phyloP scores from a whole-genome alignment of 2,113 vertebrate genomes.

The Indri indri region DNA sequence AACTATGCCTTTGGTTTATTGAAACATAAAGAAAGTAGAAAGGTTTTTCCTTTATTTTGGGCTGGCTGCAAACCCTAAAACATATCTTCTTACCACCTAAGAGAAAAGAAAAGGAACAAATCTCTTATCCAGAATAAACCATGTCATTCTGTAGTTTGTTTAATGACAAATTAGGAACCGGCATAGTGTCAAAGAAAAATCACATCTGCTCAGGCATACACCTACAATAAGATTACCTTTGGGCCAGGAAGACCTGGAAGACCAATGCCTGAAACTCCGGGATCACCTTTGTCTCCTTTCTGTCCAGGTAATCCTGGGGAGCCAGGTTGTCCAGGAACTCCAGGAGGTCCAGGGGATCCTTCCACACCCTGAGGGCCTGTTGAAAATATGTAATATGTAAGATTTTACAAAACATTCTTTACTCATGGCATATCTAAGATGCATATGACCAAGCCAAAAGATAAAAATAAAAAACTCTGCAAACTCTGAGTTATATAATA shows the following conservation, averaged over 20 bases:
- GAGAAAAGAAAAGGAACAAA: neutral
- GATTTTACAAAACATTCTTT: conserved; percentile 40
- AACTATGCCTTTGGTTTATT: conserved; percentile 11
- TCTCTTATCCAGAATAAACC: neutral
- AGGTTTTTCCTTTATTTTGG: rapidly evolving
- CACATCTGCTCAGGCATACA: neutral
- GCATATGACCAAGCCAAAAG: neutral
- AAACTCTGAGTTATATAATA: neutral
- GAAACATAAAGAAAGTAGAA: conserved; percentile 24
- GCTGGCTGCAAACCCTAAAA: neutral
- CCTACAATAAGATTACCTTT: conserved; percentile 87
- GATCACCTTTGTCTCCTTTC: conserved; percentile 93
- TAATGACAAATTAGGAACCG: conserved; percentile 39
- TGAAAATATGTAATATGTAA: conserved; percentile 27
- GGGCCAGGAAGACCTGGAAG: conserved; percentile 88
- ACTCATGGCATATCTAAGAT: neutral
- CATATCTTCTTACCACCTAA: neutral
- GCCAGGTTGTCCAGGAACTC: conserved; percentile 89
- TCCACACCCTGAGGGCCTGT: conserved; percentile 91
- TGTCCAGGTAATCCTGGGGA: conserved; percentile 88
- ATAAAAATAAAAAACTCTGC: neutral
- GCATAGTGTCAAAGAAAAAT: neutral
- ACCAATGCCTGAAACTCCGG: conserved; percentile 88
- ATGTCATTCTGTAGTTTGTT: neutral
- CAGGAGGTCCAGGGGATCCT: conserved; percentile 88